Conservation (phyloP, 2,113 vertebrate species). For the Sebastes schlegelii region DNA sequence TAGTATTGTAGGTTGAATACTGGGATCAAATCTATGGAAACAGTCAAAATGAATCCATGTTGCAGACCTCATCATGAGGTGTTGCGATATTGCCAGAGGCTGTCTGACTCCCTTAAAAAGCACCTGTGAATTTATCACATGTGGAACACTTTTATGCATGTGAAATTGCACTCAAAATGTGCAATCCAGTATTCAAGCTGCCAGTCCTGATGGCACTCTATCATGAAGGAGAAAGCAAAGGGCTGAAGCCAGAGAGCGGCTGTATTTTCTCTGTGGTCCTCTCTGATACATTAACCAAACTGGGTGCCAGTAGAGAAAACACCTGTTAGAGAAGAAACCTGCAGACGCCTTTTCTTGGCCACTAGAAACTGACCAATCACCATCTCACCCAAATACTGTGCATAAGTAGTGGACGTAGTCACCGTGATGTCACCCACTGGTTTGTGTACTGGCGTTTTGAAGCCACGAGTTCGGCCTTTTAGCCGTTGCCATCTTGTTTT, state of each 20-base stretch:
- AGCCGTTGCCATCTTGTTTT: no score
- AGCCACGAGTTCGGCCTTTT: no score
- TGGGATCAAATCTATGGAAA: neutral
- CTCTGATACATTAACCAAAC: neutral
- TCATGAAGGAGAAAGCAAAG: constrained; percentile 9
- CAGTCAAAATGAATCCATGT: neutral
- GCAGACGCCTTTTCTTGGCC: neutral
- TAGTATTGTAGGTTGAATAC: neutral
- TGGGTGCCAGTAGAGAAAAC: neutral
- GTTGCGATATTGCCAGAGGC: neutral
- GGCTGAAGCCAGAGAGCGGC: neutral
- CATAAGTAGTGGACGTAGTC: no score
- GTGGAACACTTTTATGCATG: neutral
- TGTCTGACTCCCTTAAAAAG: neutral
- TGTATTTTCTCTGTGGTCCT: neutral
- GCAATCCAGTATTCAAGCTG: neutral
- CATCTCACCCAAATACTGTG: neutral
- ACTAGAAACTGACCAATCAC: neutral
- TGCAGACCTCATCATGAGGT: neutral
- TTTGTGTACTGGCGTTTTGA: no score
- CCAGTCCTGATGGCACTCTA: neutral
- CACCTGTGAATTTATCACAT: neutral
- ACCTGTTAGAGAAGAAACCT: neutral
- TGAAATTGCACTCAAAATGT: neutral
- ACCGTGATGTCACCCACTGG: no score